These are phyloP conservation scores for Anseranas semipalmata DNA, from an alignment of 2,113 vertebrate species.

Conservation along the genomic window DNA sequence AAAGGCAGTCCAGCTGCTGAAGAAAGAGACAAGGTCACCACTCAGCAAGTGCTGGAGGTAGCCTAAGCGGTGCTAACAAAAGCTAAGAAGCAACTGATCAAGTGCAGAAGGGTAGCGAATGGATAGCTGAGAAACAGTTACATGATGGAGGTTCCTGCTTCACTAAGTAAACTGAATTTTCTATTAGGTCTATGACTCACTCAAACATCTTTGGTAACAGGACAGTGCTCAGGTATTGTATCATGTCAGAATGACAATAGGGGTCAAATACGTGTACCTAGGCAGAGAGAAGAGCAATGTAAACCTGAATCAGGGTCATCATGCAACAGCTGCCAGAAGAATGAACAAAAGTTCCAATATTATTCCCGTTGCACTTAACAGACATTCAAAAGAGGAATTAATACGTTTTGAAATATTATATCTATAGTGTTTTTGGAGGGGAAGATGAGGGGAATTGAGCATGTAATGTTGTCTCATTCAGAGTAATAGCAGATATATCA, in stretches of 20 bases:
- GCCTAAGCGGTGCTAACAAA: background rate
- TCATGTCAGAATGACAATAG: background rate
- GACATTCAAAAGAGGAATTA: background rate
- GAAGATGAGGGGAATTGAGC: background rate
- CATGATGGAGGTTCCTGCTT: background rate
- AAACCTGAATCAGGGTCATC: background rate
- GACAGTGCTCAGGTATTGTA: background rate
- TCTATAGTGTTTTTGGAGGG: background rate
- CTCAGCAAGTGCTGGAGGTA: background rate
- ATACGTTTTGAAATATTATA: background rate
- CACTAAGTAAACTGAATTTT: background rate
- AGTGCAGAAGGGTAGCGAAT: background rate
- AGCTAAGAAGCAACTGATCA: background rate
- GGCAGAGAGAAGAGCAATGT: background rate
- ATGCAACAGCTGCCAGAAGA: background rate
- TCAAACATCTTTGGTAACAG: background rate
- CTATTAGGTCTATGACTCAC: background rate
- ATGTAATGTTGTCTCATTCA: background rate
- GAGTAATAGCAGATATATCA: background rate
- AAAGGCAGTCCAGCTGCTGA: background rate
- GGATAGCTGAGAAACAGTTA: background rate
- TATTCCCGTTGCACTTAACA: background rate
- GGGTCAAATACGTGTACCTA: background rate
- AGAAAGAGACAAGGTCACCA: background rate
- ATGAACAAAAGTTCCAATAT: background rate